Evolutionary conservation across 23 tunicate genomes (phyloP), one percentile per base, ranked within the genome.

Genomic region (Trididemnum nubilum): DNA sequence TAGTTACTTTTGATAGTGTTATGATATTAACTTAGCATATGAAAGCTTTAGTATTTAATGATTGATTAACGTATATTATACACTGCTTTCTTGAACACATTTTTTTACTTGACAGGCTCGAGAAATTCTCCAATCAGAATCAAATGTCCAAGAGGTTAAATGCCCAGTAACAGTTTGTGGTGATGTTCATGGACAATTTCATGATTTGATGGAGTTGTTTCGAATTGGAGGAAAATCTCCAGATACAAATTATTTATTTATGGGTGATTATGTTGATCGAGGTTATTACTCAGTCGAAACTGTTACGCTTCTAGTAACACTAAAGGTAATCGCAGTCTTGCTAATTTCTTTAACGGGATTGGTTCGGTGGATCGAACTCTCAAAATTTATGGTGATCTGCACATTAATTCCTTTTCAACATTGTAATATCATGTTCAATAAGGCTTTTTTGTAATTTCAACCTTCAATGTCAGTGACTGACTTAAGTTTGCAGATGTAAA

Each of bases 81-180:
- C n/a, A n/a, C n/a, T n/a, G n/a, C n/a, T n/a, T n/a, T n/a, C n/a
- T n/a, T n/a, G n/a, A n/a, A n/a, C n/a, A n/a, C n/a, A n/a, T 67
- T 31, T 67, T 4, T 33, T 33, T 31, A 4, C 7, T 67, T 31
- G 4, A 12, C 32, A 79, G 89, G 92, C 98, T 3, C 79, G 86
- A 38, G 98, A 94, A 81, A 94, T 94, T 57, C 86, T 94, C 4
- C 91, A 95, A 59, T 71, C 90, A 18, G 99, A 95, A 58, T 89
- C 96, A 2, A 95, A 95, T 73, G 99, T 95, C 23, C 99, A 95
- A 65, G 92, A 95, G 74, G 99, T 95, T 24, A 82, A 83, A 83
- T 95, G 99, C 72, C 99, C 99, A 12, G 99, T 95, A 27, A 95
- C 99, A 3, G 99, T 95, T 12, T 95, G 99, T 51, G 99, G 99